Conservation (phyloP, 2,888 invertebrate species). For the Drosophila merina region DNA sequence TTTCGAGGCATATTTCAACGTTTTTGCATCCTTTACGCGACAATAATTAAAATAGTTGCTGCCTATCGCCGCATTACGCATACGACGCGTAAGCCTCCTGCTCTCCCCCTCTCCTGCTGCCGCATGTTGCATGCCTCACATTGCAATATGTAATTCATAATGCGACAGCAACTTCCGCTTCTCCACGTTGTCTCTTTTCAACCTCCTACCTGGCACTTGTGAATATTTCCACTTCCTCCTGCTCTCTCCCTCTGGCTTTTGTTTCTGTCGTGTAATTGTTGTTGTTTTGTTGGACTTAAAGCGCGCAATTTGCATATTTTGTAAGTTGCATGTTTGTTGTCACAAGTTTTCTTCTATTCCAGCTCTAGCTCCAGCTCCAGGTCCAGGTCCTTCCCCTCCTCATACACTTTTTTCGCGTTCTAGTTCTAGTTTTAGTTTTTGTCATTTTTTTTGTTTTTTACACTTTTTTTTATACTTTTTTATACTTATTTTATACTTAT, state of each 20-base stretch:
- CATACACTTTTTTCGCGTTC: neutral
- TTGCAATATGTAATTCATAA: slow-evolving; percentile 67
- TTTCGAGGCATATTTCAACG: slow-evolving; percentile 41
- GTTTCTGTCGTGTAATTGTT: slow-evolving; percentile 25
- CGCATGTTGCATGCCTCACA: neutral
- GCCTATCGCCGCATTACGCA: slow-evolving; percentile 74
- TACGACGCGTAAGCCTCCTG: slow-evolving; percentile 47
- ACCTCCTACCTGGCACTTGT: slow-evolving; percentile 63
- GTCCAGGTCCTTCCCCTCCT: slow-evolving; percentile 6
- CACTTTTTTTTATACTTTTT: neutral
- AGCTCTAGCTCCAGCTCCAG: slow-evolving; percentile 11
- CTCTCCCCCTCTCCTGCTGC: neutral
- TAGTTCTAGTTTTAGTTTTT: neutral
- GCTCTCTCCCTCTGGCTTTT: slow-evolving; percentile 2
- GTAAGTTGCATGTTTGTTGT: slow-evolving; percentile 65
- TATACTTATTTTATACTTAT: neutral
- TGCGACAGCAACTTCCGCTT: slow-evolving; percentile 73
- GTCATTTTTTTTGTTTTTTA: neutral
- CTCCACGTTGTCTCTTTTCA: slow-evolving; percentile 16
- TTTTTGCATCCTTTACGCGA: slow-evolving; percentile 35
- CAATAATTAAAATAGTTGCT: slow-evolving; percentile 72
- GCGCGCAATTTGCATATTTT: slow-evolving; percentile 75
- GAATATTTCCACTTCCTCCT: slow-evolving; percentile 47
- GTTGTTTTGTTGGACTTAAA: slow-evolving; percentile 64
- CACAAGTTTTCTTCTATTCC: slow-evolving; percentile 48